Base-by-base conservation (phyloP, 2,888 invertebrate species). In the Hyalella azteca region DNA sequence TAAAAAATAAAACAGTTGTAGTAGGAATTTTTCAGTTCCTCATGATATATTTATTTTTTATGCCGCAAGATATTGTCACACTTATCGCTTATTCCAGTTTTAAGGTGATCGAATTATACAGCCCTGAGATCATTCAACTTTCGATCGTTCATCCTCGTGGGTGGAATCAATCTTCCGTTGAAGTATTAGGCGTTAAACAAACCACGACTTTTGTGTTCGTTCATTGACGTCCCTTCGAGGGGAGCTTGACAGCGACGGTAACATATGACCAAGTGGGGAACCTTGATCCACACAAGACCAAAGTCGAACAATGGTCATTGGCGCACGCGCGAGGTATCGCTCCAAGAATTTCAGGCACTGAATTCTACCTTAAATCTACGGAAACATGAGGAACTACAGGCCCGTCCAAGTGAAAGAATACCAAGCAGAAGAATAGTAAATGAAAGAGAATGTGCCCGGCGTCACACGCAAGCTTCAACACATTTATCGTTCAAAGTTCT, bases 321-420 rank as follows among this genome's bases (percentile, higher is more conserved):
- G 66, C 66, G 66, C 66, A 66, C 66, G 66, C 66, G 66, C 66
- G 66, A 7, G 11, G 66, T 66, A 36, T 36, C 66, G 66, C n/a
- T n/a, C 66, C 54, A 54, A 54, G 54, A 66, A 66, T 66, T 66
- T 66, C 66, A 66, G 36, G 29, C n/a, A 36, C 39, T 66, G n/a
- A n/a, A n/a, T n/a, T n/a, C n/a, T n/a, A n/a, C n/a, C n/a, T 29
- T 66, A 66, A 66, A 66, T 66, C 66, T 66, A 36, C 36, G 36
- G 36, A 19, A 66, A 66, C 36, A 66, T 36, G 66, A 66, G 66
- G 36, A 66, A 66, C 66, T 32, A 66, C 66, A 19, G 32, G 29
- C 29, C 36, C 36, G 36, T 66, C 66, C 19, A 66, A n/a, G 36
- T 36, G 66, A 36, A 36, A 66, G 32, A 66, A 66, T 66, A 36